Base-by-base conservation (phyloP, 2,888 invertebrate genomes). In the Koerneria pararmatus region DNA sequence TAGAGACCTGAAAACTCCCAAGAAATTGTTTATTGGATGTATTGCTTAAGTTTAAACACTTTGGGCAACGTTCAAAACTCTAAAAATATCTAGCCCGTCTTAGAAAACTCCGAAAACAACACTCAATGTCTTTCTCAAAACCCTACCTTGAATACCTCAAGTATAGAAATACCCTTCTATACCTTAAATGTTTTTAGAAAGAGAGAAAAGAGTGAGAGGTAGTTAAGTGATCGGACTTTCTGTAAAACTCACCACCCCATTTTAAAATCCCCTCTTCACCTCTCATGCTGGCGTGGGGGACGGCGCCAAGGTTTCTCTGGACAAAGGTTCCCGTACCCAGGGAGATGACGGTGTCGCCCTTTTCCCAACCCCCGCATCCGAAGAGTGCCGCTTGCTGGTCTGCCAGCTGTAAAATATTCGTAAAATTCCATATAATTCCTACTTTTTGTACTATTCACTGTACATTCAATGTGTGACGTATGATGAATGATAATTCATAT, bases 241-340 rank as follows among this genome's bases (percentile, higher is more conserved):
- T n/a, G n/a, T n/a, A n/a, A n/a, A n/a, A n/a, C n/a, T n/a, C n/a
- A n/a, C n/a, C n/a, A n/a, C n/a, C n/a, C n/a, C n/a, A n/a, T n/a
- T n/a, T n/a, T 24, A 69, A 60, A 49, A n/a, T 65, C 19, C n/a
- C 6, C 4, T 6, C 53, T 69, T 61, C 69, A 88, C 89, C 94
- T 63, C 89, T 88, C 3, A 91, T 85, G 57, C 91, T 91, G 0
- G 92, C 90, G 81, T 91, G 91, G 0, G 93, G 90, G 70, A 86
- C 83, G 0, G 80, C 73, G 0, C 91, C 91, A 0, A 93, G 92
- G 82, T 92, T 90, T 41, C 93, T 88, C 83, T 93, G 89, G 53
- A 94, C 85, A 85, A 95, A 95, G 0, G 91, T 90, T 0, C 95
- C 95, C 0, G 94, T 95, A 0, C 94, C 94, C 86, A 95, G 88